Base-by-base conservation (phyloP, 1,140 invertebrate genomes). In the Zaprionus davidi region DNA sequence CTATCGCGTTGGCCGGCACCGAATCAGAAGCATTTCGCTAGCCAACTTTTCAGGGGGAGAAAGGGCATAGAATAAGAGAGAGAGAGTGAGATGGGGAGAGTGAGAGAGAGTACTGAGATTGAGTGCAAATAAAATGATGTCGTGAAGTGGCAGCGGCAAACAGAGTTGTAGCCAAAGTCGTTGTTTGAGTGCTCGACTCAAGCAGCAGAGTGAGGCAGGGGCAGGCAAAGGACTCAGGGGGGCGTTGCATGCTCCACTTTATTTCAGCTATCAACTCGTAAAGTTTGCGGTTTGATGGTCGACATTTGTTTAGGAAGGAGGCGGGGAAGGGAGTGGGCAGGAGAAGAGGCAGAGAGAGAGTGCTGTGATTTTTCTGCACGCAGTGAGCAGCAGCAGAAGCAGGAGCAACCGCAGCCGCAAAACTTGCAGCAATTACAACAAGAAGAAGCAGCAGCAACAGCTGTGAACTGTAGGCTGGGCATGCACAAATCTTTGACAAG, bases 81-180 rank as follows among this genome's bases (percentile, higher is more conserved):
- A 49, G 46, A 1, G 20, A 12, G 46, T 7, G 2, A n/a, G 41
- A 44, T 11, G 4, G 17, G 9, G 3, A 22, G 44, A 49, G 58
- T 55, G 76, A 60, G 71, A 44, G 41, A 17, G 59, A 60, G 73
- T 53, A 75, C 82, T 64, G 81, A 90, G 85, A 88, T 88, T 88
- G 85, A 88, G 85, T 88, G 85, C 85, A 88, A 88, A 88, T 88
- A 88, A 88, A 88, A 88, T 88, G 85, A 90, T 88, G 85, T 82
- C 85, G 72, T 88, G 85, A 90, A 90, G 81, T 81, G 79, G 78
- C 63, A 79, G 78, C 65, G 56, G 59, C 60, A 70, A 67, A 58
- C 55, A 67, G 55, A 67, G 65, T 67, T 67, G 65, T 58, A 67
- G 55, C 65, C 34, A 58, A 67, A 67, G 65, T 67, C 64, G 36